These are phyloP conservation scores for Lophura nycthemera DNA, from an alignment of 2,113 vertebrate species.

Conservation along the genomic window DNA sequence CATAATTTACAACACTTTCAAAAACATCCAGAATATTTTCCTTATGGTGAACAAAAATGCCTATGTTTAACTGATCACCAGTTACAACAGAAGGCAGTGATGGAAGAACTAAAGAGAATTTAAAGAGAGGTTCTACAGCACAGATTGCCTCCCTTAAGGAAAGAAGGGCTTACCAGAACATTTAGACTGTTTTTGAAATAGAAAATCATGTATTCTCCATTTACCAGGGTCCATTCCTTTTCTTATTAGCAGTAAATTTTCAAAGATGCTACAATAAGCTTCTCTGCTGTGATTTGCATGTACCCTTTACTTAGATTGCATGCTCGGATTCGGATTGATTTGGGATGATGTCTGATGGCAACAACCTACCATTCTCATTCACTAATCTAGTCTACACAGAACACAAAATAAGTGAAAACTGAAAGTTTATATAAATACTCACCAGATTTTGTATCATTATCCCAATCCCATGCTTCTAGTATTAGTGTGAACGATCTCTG, in stretches of 20 bases:
- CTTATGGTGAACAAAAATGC: not conserved
- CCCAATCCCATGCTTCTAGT: conserved; percentile 93
- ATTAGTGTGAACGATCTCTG: conserved; percentile 93
- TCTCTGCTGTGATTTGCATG: not conserved
- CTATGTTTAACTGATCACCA: not conserved
- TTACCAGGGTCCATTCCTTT: not conserved
- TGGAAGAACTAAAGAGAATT: not conserved
- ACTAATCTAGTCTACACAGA: not conserved
- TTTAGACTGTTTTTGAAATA: not conserved
- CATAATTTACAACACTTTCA: not conserved
- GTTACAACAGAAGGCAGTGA: not conserved
- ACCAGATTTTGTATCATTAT: conserved; percentile 90
- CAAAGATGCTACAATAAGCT: not conserved
- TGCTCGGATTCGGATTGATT: not conserved
- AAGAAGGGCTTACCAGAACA: fast-evolving
- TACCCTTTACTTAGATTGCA: not conserved
- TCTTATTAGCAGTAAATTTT: not conserved
- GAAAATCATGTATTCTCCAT: not conserved
- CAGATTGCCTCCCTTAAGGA: not conserved
- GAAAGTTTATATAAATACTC: conserved; percentile 66
- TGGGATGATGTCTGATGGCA: not conserved
- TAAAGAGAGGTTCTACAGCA: not conserved
- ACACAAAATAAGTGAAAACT: not conserved
- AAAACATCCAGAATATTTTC: not conserved
- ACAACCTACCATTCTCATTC: not conserved